Conservation (phyloP, 2,113 vertebrate species). For the Solenodon paradoxus region DNA sequence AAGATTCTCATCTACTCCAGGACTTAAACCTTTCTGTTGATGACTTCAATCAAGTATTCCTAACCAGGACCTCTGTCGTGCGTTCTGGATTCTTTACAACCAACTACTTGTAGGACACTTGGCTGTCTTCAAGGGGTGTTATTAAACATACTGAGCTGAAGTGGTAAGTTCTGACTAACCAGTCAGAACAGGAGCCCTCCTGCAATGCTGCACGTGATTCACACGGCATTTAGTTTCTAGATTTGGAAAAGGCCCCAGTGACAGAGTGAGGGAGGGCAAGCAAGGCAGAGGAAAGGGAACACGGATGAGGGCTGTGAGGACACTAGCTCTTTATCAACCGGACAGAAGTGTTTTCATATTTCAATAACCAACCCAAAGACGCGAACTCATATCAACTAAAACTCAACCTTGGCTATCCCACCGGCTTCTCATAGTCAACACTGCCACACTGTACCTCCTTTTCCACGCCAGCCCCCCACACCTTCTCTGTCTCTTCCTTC, state of each 20-base stretch:
- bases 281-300: not conserved
- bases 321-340: not conserved
- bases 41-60: not conserved
- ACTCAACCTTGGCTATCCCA: not conserved
- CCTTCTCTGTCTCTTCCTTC: not conserved
- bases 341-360: not conserved
- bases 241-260: not conserved
- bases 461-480: not conserved
- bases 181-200: not conserved
- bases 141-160: not conserved
- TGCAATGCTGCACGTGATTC: accelerated
- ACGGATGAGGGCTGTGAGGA: not conserved
- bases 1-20: not conserved
- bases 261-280: not conserved
- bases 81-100: not conserved
- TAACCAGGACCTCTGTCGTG: not conserved
- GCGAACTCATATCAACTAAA: not conserved
- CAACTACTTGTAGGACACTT: not conserved
- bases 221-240: not conserved
- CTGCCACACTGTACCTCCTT: not conserved
- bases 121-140: not conserved
- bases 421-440: not conserved
- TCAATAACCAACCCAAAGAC: not conserved
- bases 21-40: not conserved
- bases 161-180: not conserved